Evolutionary conservation across 2,888 invertebrate genomes (phyloP).

Genomic region (Ormyrus pomaceus): DNA sequence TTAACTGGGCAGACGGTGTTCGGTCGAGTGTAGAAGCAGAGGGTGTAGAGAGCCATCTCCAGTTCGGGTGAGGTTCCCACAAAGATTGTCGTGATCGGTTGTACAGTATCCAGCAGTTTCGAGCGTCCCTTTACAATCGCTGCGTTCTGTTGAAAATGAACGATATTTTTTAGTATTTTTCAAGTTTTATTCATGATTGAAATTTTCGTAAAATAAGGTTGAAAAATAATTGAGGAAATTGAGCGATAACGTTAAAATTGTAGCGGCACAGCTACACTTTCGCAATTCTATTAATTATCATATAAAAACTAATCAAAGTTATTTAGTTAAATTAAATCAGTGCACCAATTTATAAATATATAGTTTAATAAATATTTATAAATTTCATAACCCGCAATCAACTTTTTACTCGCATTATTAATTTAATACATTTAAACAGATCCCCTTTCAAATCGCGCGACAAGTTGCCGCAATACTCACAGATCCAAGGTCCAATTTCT

Average conservation of each 20-base stretch:
- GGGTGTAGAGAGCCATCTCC: conserved; percentile 92
- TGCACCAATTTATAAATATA: no score
- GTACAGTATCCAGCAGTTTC: conserved; percentile 82
- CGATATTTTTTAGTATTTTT: background rate
- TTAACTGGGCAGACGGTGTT: conserved; percentile 86
- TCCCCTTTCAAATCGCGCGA: no score
- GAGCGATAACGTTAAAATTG: background rate
- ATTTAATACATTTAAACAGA: no score
- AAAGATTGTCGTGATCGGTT: conserved; percentile 88
- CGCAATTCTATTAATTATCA: no score
- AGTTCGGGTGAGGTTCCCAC: conserved; percentile 93
- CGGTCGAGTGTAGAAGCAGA: conserved; percentile 89
- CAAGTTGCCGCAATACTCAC: conserved; percentile 77
- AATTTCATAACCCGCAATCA: no score
- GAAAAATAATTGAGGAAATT: background rate
- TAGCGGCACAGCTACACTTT: no score
- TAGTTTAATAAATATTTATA: no score
- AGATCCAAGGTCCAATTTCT: conserved; percentile 82
- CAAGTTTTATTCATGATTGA: background rate
- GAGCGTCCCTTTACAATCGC: conserved; percentile 85
- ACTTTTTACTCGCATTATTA: no score
- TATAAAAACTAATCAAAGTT: no score
- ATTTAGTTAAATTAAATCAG: no score
- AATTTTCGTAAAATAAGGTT: background rate
- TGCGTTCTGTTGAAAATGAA: conserved; percentile 82